Evolutionary conservation across 1,140 invertebrate species (phyloP), one percentile per base, ranked within the genome.

Genomic region (Venustaconcha ellipsiformis): DNA sequence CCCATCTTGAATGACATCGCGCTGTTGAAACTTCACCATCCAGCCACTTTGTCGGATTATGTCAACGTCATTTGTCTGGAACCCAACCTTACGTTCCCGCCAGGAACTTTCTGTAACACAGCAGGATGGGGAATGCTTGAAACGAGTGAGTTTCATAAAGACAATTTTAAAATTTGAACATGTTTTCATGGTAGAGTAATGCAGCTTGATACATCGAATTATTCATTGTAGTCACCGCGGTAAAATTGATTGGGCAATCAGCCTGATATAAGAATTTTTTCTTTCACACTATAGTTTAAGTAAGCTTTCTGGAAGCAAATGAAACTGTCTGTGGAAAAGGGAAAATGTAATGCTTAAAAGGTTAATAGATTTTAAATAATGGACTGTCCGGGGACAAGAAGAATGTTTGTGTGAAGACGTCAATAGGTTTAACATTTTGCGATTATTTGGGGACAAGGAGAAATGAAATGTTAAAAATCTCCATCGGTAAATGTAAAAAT

Each of bases 61-160:
- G 83, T 84, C 8, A 84, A 84, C 59, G 65, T 79, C 1, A 74
- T 84, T 2, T 84, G 83, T 75, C 57, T 84, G 26, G 80, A 83
- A 30, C 76, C 71, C n/a, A 74, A 79, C 20, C 75, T 76, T 30
- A 74, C 80, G 2, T 80, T 83, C 37, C 78, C 81, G 5, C 70
- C 80, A 26, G 78, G 77, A 14, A 79, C 78, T 1, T 56, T 57
- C 14, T 83, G 83, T 77, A 60, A 70, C 6, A 79, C 77, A 4
- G 78, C 83, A 2, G 83, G 83, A 37, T 84, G 83, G 83, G 83
- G 83, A 57, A 70, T 80, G 14, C 63, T 78, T 18, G 78, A 74
- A 18, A 65, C 69, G 13, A 74, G 83, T 84, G 74, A 74, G 73
- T 57, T 66, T 59, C 11, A 18, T 12, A 20, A 55, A 8, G 17